phyloP scores from a whole-genome alignment of 2,888 invertebrate genomes.

The Caenorhabditis sp. region DNA sequence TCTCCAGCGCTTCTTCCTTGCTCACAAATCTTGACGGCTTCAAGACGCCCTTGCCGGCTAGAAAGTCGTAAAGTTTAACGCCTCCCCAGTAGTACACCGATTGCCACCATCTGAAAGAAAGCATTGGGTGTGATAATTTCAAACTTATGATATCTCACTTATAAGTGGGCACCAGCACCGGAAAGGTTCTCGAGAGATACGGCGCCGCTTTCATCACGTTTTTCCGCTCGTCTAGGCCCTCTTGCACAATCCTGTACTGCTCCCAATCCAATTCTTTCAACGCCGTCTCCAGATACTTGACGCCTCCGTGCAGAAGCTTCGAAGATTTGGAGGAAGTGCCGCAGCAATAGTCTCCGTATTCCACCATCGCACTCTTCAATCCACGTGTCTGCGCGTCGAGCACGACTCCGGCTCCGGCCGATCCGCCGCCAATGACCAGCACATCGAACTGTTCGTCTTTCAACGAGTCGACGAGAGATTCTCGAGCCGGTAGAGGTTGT shows the following conservation, averaged over 20 bases:
- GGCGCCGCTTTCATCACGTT: constrained; percentile 37
- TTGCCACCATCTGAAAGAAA: constrained; percentile 43
- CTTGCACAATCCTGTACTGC: constrained; percentile 32
- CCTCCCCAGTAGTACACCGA: constrained; percentile 33
- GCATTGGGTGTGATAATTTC: background rate
- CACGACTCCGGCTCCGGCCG: constrained; percentile 26
- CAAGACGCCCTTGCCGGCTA: constrained; percentile 27
- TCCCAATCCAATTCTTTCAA: constrained; percentile 23
- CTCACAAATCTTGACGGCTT: constrained; percentile 40
- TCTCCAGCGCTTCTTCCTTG: constrained; percentile 32
- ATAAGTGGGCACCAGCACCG: constrained; percentile 42
- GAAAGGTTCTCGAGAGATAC: constrained; percentile 23
- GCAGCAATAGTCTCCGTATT: constrained; percentile 33
- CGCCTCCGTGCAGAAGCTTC: constrained; percentile 39
- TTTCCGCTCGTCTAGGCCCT: constrained; percentile 19
- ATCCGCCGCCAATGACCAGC: constrained; percentile 33
- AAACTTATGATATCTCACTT: constrained; percentile 7
- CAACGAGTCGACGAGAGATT: constrained; percentile 8
- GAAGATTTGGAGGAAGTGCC: constrained; percentile 40
- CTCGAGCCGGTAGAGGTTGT: constrained; percentile 9
- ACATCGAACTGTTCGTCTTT: constrained; percentile 33
- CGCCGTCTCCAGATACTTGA: constrained; percentile 44
- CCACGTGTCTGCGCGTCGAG: constrained; percentile 39
- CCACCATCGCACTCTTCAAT: constrained; percentile 37
- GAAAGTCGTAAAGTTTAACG: constrained; percentile 33